phyloP scores from a whole-genome alignment of 1,140 invertebrate species.

The Sminthurides bifidus region DNA sequence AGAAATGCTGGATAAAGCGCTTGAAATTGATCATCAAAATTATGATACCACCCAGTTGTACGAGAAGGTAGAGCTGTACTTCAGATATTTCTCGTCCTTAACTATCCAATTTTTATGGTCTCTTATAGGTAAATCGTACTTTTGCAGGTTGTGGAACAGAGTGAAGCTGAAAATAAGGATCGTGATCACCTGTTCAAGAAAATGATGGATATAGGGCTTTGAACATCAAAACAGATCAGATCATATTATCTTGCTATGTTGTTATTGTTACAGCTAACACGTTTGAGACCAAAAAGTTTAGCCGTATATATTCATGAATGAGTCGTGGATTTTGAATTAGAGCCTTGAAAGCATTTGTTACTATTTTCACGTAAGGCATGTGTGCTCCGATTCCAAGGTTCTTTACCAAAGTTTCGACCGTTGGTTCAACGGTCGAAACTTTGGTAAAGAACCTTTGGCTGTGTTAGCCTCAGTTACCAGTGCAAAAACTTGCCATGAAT shows the following conservation, averaged over 20 bases:
- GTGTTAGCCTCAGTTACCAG: too few relatives aligned
- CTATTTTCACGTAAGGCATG: background rate
- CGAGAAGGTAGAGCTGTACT: background rate
- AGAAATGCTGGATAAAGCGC: background rate
- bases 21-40: background rate
- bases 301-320: too few relatives aligned
- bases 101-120: background rate
- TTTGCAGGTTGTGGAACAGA: background rate
- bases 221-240: too few relatives aligned
- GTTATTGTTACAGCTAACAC: too few relatives aligned
- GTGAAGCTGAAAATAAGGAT: background rate
- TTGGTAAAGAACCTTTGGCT: too few relatives aligned
- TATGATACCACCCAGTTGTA: too few relatives aligned
- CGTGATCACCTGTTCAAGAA: background rate
- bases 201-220: too few relatives aligned
- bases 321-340: constrained; percentile 2
- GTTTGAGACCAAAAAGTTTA: too few relatives aligned
- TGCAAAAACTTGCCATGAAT: too few relatives aligned
- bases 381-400: background rate
- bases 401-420: too few relatives aligned
- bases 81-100: background rate
- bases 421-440: too few relatives aligned
- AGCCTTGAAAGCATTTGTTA: background rate
- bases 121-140: background rate
- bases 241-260: too few relatives aligned